These are phyloP conservation scores for Okapia johnstoni DNA, from an alignment of 2,113 vertebrate genomes.

Conservation along the genomic window DNA sequence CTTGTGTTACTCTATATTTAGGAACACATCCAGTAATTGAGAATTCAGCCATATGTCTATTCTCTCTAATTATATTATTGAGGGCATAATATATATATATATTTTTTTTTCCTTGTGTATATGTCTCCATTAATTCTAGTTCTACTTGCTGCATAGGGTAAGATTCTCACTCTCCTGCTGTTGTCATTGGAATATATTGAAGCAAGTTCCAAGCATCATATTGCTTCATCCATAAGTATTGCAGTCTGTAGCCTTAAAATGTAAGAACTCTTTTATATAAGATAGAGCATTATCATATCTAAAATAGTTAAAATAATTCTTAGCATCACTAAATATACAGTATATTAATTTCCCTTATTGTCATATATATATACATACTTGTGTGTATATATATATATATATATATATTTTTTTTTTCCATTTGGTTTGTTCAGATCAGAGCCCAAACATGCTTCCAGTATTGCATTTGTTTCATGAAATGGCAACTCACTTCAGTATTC, in stretches of 20 bases:
- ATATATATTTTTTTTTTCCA: background rate
- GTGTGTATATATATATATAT: background rate
- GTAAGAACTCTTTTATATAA: background rate
- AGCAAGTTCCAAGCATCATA: background rate
- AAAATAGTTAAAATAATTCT: background rate
- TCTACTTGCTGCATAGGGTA: conserved; percentile 46
- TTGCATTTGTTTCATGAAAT: background rate
- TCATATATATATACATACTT: background rate
- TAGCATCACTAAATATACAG: background rate
- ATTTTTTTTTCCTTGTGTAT: background rate
- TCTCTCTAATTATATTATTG: background rate
- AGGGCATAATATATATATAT: background rate
- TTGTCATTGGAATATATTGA: background rate
- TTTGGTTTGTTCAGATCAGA: background rate
- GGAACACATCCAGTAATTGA: background rate
- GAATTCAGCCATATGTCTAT: background rate
- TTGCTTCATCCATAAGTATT: background rate
- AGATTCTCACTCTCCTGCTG: background rate
- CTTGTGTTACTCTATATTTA: background rate
- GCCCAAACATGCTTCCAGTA: background rate
- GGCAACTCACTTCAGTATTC: background rate
- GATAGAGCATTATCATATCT: background rate
- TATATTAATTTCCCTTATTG: background rate
- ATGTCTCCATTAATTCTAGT: conserved; percentile 20
- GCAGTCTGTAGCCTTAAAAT: background rate